Base-by-base conservation (phyloP, 2,797 vertebrate species). In the Myripristis murdjan region DNA sequence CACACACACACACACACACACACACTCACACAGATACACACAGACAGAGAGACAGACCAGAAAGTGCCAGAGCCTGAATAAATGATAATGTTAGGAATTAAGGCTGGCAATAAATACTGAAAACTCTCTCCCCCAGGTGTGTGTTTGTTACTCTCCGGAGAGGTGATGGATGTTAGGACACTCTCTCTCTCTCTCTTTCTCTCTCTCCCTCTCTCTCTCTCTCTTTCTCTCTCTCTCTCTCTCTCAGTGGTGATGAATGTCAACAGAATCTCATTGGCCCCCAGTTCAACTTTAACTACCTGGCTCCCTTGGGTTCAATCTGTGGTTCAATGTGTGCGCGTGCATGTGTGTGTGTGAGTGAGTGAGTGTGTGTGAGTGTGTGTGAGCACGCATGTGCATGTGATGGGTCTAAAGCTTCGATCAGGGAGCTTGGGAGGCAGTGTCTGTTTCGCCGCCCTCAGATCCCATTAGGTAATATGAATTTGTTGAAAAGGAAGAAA, bases 191-290 rank as follows among this genome's bases (percentile, higher is more conserved):
- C 54, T 44, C 18, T 72, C 72, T 57, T 66, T 24, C 64, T 52
- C 65, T 44, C 57, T 23, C 57, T 26, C 57, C 18, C 39, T 46
- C 57, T 47, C 57, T 44, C 48, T 73, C 54, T 47, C 18, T 72
- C 72, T 57, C 64, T 24, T 63, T 52, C 61, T 46, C 41, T n/a
- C 24, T 31, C 43, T 44, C 48, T 24, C 58, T 28, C 58, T 18
- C 41, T 46, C 58, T 31, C 41, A 57, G 33, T 15, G 18, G 35
- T 57, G 41, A 52, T 70, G 68, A 91, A 82, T 85, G 83, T 87
- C 75, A 83, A 86, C 75, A 75, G 88, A 86, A 92, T 90, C 84
- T 88, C 84, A 88, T 87, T 90, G 86, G 82, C 90, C 90, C 87
- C 80, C 31, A 47, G 79, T 88, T 93, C 84, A 91, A 91, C 89